phyloP scores from a whole-genome alignment of 1,140 invertebrate species.

The Drosophila suzukii region DNA sequence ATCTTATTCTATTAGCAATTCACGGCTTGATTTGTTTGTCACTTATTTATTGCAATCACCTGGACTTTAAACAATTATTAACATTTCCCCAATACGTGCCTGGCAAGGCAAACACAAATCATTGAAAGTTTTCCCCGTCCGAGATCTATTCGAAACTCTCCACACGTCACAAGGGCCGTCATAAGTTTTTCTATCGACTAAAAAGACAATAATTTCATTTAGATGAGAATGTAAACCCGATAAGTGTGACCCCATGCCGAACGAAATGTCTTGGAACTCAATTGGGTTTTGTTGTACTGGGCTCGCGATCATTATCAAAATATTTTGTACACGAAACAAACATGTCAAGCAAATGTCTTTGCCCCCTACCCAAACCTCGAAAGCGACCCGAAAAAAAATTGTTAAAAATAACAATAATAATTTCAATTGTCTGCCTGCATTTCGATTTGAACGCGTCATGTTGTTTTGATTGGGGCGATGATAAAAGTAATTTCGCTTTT shows the following conservation, averaged over 20 bases:
- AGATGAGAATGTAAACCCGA: constrained; percentile 61
- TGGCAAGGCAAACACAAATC: constrained; percentile 38
- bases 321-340: constrained; percentile 79
- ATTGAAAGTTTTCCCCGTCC: constrained; percentile 50
- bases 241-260: constrained; percentile 53
- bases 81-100: constrained; percentile 66
- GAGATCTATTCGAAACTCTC: constrained; percentile 34
- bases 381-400: constrained; percentile 54
- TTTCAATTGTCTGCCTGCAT: constrained; percentile 72
- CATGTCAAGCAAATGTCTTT: constrained; percentile 76
- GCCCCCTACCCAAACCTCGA: constrained; percentile 7
- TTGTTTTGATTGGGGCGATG: constrained; percentile 64
- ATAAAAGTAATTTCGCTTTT: constrained; percentile 52
- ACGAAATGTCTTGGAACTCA: constrained; percentile 41
- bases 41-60: constrained; percentile 55
- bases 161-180: constrained; percentile 38
- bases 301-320: constrained; percentile 67
- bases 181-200: constrained; percentile 29
- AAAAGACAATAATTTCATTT: constrained; percentile 70
- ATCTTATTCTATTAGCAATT: constrained; percentile 44
- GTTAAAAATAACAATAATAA: constrained; percentile 72
- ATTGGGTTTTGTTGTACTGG: constrained; percentile 72
- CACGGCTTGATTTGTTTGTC: constrained; percentile 56
- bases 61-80: constrained; percentile 62
- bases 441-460: constrained; percentile 61